Conservation (phyloP, 1,140 invertebrate species). For the Cotesia vestalis region DNA sequence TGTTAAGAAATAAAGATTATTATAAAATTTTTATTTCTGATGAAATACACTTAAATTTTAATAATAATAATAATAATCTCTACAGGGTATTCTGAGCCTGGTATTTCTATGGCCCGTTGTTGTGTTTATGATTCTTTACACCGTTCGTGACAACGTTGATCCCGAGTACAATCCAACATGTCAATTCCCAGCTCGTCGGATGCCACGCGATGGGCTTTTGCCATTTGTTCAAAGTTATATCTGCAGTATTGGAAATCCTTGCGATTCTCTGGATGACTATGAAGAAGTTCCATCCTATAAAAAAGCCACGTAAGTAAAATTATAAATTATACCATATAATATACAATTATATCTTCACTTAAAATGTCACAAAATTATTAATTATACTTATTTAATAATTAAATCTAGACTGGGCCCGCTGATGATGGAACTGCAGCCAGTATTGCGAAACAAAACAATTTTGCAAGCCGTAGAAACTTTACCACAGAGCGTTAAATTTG, state of each 20-base stretch:
- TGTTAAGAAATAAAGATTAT: too few relatives aligned
- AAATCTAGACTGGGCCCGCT: slow-evolving; percentile 58
- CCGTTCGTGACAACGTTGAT: slow-evolving; percentile 67
- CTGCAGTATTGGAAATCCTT: slow-evolving; percentile 73
- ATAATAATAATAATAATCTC: slow-evolving; percentile 35
- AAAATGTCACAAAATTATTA: neutral
- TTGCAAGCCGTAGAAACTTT: slow-evolving; percentile 65
- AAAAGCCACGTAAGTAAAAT: slow-evolving; percentile 69
- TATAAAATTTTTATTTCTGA: too few relatives aligned
- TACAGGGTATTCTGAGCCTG: slow-evolving; percentile 66
- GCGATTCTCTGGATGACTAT: slow-evolving; percentile 67
- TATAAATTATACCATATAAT: neutral
- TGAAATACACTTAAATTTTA: too few relatives aligned
- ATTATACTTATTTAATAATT: neutral
- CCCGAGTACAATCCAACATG: slow-evolving; percentile 67
- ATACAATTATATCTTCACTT: too few relatives aligned
- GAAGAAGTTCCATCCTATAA: slow-evolving; percentile 70
- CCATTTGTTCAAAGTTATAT: slow-evolving; percentile 74
- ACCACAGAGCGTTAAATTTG: slow-evolving; percentile 69
- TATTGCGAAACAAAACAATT: slow-evolving; percentile 64
- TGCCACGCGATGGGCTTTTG: slow-evolving; percentile 71
- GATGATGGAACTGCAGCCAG: slow-evolving; percentile 61
- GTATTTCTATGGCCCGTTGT: slow-evolving; percentile 67
- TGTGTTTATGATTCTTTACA: slow-evolving; percentile 66
- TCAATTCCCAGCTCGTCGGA: slow-evolving; percentile 71